Evolutionary conservation across 2,113 vertebrate genomes (phyloP).

Genomic region (Myanophis thanlyinensis): DNA sequence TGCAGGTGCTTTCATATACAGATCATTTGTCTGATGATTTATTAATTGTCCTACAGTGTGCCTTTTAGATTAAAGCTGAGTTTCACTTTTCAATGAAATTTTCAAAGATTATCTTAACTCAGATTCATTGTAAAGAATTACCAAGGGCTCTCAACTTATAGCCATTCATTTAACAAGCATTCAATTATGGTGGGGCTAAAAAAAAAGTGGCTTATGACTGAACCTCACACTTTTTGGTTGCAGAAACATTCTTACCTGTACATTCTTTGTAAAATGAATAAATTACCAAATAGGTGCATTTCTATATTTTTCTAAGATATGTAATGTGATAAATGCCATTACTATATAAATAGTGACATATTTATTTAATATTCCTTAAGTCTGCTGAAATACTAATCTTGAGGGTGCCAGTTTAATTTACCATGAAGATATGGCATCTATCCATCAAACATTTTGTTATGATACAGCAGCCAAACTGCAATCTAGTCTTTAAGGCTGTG

Average conservation of each 20-base stretch:
- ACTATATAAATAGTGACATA: conserved; percentile 45
- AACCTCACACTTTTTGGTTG: neutral
- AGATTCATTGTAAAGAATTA: neutral
- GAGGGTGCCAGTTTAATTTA: conserved; percentile 37
- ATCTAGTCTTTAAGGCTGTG: conserved; percentile 50
- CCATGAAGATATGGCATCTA: conserved; percentile 39
- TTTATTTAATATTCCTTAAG: conserved; percentile 58
- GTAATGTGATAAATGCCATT: conserved; percentile 35
- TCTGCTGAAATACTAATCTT: conserved; percentile 50
- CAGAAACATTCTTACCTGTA: conserved; percentile 8
- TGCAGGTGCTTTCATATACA: neutral
- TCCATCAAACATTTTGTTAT: conserved; percentile 35
- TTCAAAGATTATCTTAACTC: neutral
- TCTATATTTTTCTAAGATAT: conserved; percentile 19
- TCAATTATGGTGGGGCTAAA: neutral
- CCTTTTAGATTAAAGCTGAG: neutral
- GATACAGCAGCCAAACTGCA: conserved; percentile 53
- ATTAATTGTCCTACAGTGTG: neutral
- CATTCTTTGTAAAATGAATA: conserved; percentile 40
- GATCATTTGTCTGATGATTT: neutral
- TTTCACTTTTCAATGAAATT: neutral
- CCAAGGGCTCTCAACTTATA: neutral
- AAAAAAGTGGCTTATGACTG: neutral
- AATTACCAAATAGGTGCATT: neutral
- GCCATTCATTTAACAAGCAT: neutral